Conservation (phyloP, 2,113 vertebrate species). For the Gadus chalcogrammus region DNA sequence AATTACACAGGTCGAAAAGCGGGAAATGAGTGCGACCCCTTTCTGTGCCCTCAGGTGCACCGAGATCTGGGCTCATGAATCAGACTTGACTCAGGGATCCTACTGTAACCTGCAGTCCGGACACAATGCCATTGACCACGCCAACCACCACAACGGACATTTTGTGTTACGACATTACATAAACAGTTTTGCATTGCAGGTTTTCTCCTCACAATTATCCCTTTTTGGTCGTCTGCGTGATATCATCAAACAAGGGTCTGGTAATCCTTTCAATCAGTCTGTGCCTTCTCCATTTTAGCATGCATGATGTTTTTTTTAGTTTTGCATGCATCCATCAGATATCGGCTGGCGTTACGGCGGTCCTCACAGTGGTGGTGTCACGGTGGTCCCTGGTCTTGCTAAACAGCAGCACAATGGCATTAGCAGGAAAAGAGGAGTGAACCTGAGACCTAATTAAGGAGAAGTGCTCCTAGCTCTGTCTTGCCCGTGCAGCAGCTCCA, state of each 20-base stretch:
- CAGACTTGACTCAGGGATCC: conserved; percentile 31
- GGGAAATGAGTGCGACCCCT: conserved; percentile 56
- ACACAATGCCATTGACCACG: background rate
- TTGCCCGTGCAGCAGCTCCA: conserved; percentile 36
- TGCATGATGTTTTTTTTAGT: background rate
- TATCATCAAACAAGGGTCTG: too few species aligned
- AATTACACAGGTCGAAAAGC: conserved; percentile 50
- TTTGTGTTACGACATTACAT: too few species aligned
- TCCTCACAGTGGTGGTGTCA: background rate
- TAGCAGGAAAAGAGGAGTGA: conserved; percentile 4
- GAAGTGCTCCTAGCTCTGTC: conserved; percentile 16
- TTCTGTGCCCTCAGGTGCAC: conserved; percentile 41
- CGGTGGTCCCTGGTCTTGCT: background rate
- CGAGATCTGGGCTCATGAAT: conserved; percentile 45
- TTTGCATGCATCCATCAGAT: background rate
- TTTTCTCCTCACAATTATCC: too few species aligned
- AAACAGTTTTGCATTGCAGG: too few species aligned
- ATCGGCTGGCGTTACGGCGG: background rate
- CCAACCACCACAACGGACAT: too few species aligned
- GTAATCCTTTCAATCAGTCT: too few species aligned
- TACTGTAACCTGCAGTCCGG: conserved; percentile 13
- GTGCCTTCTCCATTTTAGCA: too few species aligned
- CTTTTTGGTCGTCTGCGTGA: too few species aligned
- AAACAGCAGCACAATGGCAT: background rate
- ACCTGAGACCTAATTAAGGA: conserved; percentile 25